Percentiles rank a stretch among this genome's conserved stretches.
Evolutionary conservation across 1,140 invertebrate species (phyloP).

Genomic region (Drosophila takahashii): DNA sequence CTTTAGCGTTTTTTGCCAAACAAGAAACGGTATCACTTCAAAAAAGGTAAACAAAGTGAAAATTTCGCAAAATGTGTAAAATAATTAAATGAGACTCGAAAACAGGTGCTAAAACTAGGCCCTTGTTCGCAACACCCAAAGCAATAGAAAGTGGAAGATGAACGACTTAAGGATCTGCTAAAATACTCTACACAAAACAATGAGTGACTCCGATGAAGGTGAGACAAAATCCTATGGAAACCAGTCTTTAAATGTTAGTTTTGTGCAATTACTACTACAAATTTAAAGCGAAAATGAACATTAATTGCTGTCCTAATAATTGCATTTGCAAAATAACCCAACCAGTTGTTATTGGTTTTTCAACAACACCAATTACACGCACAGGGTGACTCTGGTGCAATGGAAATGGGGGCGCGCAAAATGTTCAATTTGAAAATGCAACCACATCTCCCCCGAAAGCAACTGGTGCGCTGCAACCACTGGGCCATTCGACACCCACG

Average conservation of each 20-base stretch:
- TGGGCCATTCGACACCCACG: slow-evolving; percentile 24
- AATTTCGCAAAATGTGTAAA: slow-evolving; percentile 36
- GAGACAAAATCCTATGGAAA: background rate
- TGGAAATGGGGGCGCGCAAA: slow-evolving; percentile 14
- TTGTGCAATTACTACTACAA: too few relatives aligned
- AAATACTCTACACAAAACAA: background rate
- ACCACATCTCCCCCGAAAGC: background rate
- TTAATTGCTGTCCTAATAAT: too few relatives aligned
- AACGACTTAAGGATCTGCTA: background rate
- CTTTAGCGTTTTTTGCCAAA: background rate
- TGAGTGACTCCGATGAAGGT: slow-evolving; percentile 77
- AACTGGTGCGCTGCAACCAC: slow-evolving; percentile 34
- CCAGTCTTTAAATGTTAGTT: background rate
- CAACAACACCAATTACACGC: slow-evolving; percentile 3
- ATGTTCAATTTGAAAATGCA: slow-evolving; percentile 20
- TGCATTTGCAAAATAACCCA: background rate
- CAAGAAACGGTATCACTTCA: background rate
- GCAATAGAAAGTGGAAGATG: background rate
- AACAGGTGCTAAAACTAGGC: slow-evolving; percentile 14
- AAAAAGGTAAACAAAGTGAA: slow-evolving; percentile 68
- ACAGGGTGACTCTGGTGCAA: slow-evolving; percentile 28
- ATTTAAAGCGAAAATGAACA: too few relatives aligned
- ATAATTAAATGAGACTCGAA: slow-evolving; percentile 6
- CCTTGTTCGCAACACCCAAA: background rate
- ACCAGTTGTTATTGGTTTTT: slow-evolving; percentile 46